Conservation (phyloP, 2,797 vertebrate species). For the Propithecus perrieri region DNA sequence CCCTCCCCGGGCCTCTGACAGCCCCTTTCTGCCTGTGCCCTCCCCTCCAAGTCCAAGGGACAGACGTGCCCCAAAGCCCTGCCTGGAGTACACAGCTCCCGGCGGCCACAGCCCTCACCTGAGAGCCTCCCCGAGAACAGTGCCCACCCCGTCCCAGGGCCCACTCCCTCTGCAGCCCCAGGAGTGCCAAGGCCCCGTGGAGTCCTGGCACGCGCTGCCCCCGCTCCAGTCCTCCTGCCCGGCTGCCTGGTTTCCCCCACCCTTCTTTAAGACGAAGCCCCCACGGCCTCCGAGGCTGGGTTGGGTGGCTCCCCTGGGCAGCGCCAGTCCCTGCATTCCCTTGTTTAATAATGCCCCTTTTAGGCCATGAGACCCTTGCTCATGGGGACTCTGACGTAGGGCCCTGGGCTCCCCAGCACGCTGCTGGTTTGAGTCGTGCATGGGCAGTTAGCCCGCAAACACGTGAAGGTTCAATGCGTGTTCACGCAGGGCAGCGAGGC, state of each 20-base stretch:
- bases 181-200: too few relatives aligned
- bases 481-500: fast-evolving
- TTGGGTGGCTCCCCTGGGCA: background rate
- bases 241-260: background rate
- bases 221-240: too few relatives aligned
- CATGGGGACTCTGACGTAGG: fast-evolving
- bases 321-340: background rate
- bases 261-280: background rate
- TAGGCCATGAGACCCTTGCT: background rate
- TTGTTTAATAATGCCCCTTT: background rate
- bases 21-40: background rate
- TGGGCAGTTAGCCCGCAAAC: fast-evolving
- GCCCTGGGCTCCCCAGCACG: background rate
- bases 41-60: background rate
- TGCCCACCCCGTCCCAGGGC: fast-evolving
- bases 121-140: fast-evolving
- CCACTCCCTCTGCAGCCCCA: fast-evolving
- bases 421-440: fast-evolving
- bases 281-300: fast-evolving
- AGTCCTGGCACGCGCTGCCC: background rate
- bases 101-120: background rate
- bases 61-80: background rate
- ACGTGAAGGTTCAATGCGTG: background rate
- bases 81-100: background rate
- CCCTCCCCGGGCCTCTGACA: background rate